Percentiles rank a stretch among this genome's conserved stretches.
Evolutionary conservation across 2,888 invertebrate species (phyloP).

Genomic region (Laspeyria flexula): DNA sequence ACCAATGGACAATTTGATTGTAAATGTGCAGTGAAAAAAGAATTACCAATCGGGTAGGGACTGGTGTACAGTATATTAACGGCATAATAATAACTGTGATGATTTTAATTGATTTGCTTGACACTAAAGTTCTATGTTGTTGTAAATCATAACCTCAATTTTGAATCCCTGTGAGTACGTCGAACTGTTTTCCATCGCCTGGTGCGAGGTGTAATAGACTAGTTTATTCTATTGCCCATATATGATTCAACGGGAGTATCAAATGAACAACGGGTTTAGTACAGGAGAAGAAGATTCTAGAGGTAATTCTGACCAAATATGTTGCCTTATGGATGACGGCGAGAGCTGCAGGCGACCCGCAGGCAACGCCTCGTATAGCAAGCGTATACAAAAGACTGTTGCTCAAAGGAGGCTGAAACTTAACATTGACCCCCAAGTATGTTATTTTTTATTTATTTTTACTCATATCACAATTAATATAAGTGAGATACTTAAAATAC

Average conservation of each 20-base stretch:
- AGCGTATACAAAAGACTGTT: slow-evolving; percentile 98
- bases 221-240: slow-evolving; percentile 75
- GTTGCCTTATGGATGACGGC: slow-evolving; percentile 96
- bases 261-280: slow-evolving; percentile 95
- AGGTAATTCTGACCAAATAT: slow-evolving; percentile 95
- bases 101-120: slow-evolving; percentile 56
- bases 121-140: slow-evolving; percentile 69
- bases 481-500: slow-evolving; percentile 18
- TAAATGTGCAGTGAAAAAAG: slow-evolving; percentile 65
- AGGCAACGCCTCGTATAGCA: slow-evolving; percentile 98
- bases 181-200: slow-evolving; percentile 65
- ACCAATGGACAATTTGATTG: slow-evolving; percentile 55
- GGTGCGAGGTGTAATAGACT: slow-evolving; percentile 66
- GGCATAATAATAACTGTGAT: slow-evolving; percentile 50
- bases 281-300: slow-evolving; percentile 96
- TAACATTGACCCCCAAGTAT: slow-evolving; percentile 90
- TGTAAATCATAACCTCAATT: slow-evolving; percentile 78
- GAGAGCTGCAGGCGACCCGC: slow-evolving; percentile 95
- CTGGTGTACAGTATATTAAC: slow-evolving; percentile 46
- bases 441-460: slow-evolving; percentile 33
- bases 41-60: slow-evolving; percentile 42
- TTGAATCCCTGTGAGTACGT: slow-evolving; percentile 76
- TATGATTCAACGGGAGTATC: slow-evolving; percentile 86
- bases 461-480: slow-evolving; percentile 11
- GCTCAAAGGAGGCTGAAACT: slow-evolving; percentile 96